These are phyloP conservation scores for Chondrosia reniformis DNA, from an alignment of 37 sponge, comb jelly and placozoan genomes.

Conservation along the genomic window DNA sequence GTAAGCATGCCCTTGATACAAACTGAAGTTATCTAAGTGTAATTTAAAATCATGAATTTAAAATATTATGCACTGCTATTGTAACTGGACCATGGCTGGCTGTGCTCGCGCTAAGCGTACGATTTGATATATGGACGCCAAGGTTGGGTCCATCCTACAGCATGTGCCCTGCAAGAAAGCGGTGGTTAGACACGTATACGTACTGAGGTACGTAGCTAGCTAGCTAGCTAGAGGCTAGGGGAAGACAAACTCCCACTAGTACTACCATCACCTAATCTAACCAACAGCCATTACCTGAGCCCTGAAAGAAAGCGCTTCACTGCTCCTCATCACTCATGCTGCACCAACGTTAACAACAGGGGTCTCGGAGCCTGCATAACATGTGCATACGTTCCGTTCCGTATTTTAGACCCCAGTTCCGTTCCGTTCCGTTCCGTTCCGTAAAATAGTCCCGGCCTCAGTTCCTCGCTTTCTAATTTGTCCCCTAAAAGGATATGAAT, in stretches of 20 bases:
- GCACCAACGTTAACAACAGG: not conserved
- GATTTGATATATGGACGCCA: not conserved
- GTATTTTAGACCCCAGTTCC: constrained; percentile 17
- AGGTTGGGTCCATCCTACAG: no score
- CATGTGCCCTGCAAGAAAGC: constrained; percentile 1
- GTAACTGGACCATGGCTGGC: not conserved
- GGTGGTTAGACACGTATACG: not conserved
- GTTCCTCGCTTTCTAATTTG: no score
- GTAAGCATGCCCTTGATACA: not conserved
- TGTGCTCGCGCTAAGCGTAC: not conserved
- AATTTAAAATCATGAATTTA: no score
- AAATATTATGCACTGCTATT: not conserved
- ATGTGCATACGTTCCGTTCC: not conserved
- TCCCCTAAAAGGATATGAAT: no score
- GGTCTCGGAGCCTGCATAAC: not conserved
- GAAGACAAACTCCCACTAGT: not conserved
- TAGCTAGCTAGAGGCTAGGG: no score
- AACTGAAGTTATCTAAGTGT: not conserved
- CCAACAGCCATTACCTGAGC: not conserved
- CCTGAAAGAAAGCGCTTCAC: not conserved
- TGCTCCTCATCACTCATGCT: not conserved
- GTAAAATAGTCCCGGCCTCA: constrained; percentile 10
- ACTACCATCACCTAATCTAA: not conserved
- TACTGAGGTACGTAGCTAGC: constrained; percentile 2
- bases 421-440: constrained; percentile 17